Evolutionary conservation across 2,113 vertebrate species (phyloP), one percentile per base, ranked within the genome.

Genomic region (Panurus biarmicus): DNA sequence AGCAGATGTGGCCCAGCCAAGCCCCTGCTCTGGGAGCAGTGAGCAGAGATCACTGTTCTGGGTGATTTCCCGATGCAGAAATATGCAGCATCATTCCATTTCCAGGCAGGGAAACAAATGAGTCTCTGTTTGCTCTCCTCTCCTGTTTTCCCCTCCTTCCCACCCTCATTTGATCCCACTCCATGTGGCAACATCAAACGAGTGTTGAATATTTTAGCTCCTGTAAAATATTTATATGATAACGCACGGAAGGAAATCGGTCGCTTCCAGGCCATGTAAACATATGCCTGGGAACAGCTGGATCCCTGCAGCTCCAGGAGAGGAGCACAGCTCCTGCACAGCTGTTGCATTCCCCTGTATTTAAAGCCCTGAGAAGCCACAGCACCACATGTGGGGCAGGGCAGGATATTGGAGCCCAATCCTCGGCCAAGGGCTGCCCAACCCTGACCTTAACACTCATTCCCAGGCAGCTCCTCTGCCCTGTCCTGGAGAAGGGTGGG

Each of bases 251-350:
- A 95, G 83, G 92, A 95, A 93, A 94, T 60, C 0, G 60, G 88
- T 29, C 2, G 26, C 92, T 96, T 95, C 88, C 83, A 14, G 84
- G 77, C 71, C 92, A 1, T 45, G 92, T 60, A 86, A 94, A 92
- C 96, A 90, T 22, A 25, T 71, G 90, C 86, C 76, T 84, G 3
- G 22, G 3, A 85, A 76, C 94, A 96, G 94, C 94, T 92, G 95
- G 83, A 80, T 23, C 66, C 66, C 96, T 54, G 79, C 87, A 76
- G 71, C 2, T 11, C 70, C 4, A 5, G 78, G n/a, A 15, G 70
- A 35, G 86, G 11, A 26, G 1, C n/a, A n/a, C n/a, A n/a, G 6
- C 35, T 54, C 40, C 71, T 69, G 78, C 48, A 16, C 44, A 31
- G 80, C 82, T 36, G 48, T 1, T 42, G 8, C 38, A 2, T 25